Percentiles rank a stretch among this genome's conserved stretches.
Conservation (phyloP, 2,113 vertebrate genomes). For the Oryzias javanicus region DNA sequence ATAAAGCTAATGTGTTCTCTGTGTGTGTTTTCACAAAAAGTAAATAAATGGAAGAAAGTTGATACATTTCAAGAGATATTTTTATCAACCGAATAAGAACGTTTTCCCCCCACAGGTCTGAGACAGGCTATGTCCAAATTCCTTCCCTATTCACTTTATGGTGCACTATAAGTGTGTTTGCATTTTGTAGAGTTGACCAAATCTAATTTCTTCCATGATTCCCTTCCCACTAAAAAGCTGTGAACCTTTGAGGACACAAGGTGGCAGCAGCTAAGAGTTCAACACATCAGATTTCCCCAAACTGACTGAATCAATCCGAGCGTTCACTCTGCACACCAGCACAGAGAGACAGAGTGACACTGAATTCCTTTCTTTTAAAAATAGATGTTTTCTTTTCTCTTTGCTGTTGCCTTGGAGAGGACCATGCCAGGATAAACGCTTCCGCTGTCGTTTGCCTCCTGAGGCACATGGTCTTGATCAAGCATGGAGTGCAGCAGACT, state of each 20-base stretch:
- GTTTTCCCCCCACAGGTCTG: too few species aligned
- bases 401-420: slow-evolving; percentile 82
- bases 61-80: too few species aligned
- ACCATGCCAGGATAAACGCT: slow-evolving; percentile 79
- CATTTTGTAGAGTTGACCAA: too few species aligned
- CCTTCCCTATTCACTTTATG: too few species aligned
- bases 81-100: too few species aligned
- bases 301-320: slow-evolving; percentile 39
- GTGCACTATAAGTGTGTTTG: too few species aligned
- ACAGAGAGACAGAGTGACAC: slow-evolving; percentile 39
- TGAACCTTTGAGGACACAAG: slow-evolving; percentile 37
- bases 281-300: slow-evolving; percentile 21
- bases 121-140: too few species aligned
- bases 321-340: slow-evolving; percentile 14
- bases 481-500: slow-evolving; percentile 37
- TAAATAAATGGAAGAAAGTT: too few species aligned
- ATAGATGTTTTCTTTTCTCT: slow-evolving; percentile 85
- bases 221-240: background rate
- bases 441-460: slow-evolving; percentile 55
- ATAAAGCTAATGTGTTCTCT: too few species aligned
- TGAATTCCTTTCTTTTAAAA: slow-evolving; percentile 86
- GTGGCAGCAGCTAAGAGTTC: slow-evolving; percentile 52
- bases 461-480: slow-evolving; percentile 52
- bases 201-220: too few species aligned
- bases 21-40: too few species aligned